phyloP scores from a whole-genome alignment of 2,888 invertebrate genomes.

The Nymphalis polychloros region DNA sequence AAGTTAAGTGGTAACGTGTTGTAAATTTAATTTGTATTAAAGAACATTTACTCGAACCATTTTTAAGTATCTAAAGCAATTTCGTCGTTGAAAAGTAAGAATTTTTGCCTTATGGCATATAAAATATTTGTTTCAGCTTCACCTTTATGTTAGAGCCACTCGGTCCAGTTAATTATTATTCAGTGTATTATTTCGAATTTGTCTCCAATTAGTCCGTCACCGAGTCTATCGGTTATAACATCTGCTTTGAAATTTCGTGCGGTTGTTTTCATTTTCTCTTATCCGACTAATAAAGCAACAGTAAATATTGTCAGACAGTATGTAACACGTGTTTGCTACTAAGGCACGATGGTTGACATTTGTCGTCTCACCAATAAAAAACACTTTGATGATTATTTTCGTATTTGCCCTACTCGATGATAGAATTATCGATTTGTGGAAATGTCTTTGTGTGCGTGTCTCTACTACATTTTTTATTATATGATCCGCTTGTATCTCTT shows the following conservation, averaged over 20 bases:
- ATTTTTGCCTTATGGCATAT: background rate
- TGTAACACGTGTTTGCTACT: conserved; percentile 78
- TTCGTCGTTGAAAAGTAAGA: conserved; percentile 6
- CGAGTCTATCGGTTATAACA: conserved; percentile 52
- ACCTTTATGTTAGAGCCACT: background rate
- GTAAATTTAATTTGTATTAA: background rate
- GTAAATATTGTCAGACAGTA: conserved; percentile 79
- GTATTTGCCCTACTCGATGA: conserved; percentile 74
- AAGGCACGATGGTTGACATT: conserved; percentile 71
- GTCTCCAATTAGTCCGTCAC: conserved; percentile 57
- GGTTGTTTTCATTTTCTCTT: conserved; percentile 65
- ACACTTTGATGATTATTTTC: conserved; percentile 81
- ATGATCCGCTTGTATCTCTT: conserved; percentile 64
- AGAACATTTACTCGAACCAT: background rate
- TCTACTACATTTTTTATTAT: conserved; percentile 64
- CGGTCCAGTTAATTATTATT: conserved; percentile 32
- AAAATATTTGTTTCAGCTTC: conserved; percentile 8
- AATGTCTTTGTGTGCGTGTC: conserved; percentile 72
- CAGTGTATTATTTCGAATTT: conserved; percentile 48
- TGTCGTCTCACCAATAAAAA: conserved; percentile 76
- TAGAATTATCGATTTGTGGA: conserved; percentile 79
- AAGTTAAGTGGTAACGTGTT: background rate
- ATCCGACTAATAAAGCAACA: conserved; percentile 73
- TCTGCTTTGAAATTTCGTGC: conserved; percentile 62
- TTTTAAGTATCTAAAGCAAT: background rate